These are phyloP conservation scores for Catocala sponsa DNA, from an alignment of 2,888 invertebrate species.

Conservation along the genomic window DNA sequence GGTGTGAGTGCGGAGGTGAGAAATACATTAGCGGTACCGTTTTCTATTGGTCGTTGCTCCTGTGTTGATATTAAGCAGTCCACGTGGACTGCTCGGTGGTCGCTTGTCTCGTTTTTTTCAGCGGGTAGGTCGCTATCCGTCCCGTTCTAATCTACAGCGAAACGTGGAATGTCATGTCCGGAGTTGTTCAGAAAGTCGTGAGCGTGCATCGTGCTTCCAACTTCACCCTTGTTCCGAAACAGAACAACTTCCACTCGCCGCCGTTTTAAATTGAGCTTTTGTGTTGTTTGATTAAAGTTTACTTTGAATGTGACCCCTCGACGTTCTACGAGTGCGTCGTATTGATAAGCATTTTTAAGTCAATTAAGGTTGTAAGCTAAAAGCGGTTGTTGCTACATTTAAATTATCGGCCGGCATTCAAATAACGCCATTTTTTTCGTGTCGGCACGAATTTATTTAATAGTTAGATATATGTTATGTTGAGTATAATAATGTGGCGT, in stretches of 20 bases:
- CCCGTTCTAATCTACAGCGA: constrained; percentile 88
- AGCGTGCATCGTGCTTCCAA: constrained; percentile 88
- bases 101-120: constrained; percentile 86
- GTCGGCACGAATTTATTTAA: constrained; percentile 87
- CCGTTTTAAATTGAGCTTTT: constrained; percentile 55
- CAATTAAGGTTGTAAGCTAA: constrained; percentile 89
- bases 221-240: constrained; percentile 66
- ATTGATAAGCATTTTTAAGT: constrained; percentile 89
- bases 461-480: constrained; percentile 79
- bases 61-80: constrained; percentile 88
- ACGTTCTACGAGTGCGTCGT: constrained; percentile 57
- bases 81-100: constrained; percentile 86
- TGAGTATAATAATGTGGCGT: constrained; percentile 75
- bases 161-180: constrained; percentile 88
- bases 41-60: constrained; percentile 88
- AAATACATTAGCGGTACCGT: constrained; percentile 89
- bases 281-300: constrained; percentile 52
- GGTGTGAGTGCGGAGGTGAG: constrained; percentile 88
- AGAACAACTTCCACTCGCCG: constrained; percentile 60
- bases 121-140: constrained; percentile 80
- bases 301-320: constrained; percentile 46
- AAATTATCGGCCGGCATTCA: constrained; percentile 88
- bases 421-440: constrained; percentile 88
- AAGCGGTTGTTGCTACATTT: constrained; percentile 88
- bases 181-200: constrained; percentile 88